Evolutionary conservation across 1,140 invertebrate genomes (phyloP).

Genomic region (Polypedilum vanderplanki): DNA sequence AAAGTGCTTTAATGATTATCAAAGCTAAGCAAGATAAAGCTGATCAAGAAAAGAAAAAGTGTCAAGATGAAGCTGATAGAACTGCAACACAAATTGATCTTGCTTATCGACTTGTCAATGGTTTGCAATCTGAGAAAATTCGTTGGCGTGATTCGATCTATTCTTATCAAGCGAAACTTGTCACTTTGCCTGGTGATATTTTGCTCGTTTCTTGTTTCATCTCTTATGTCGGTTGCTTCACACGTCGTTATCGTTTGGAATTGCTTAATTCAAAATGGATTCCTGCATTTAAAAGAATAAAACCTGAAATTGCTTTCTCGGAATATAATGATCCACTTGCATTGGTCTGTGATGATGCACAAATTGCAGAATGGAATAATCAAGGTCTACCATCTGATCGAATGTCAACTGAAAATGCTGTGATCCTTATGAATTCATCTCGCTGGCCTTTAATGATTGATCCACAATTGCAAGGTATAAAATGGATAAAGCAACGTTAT

Average conservation of each 20-base stretch:
- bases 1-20: slow-evolving; percentile 66
- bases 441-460: slow-evolving; percentile 94
- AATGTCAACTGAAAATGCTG: slow-evolving; percentile 93
- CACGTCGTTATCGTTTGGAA: slow-evolving; percentile 71
- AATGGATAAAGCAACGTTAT: slow-evolving; percentile 88
- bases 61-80: slow-evolving; percentile 77
- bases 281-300: slow-evolving; percentile 42
- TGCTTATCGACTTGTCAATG: slow-evolving; percentile 86
- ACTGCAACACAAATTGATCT: slow-evolving; percentile 80
- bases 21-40: slow-evolving; percentile 78
- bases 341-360: slow-evolving; percentile 83
- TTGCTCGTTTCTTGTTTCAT: slow-evolving; percentile 88
- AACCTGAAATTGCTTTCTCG: slow-evolving; percentile 71
- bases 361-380: slow-evolving; percentile 90
- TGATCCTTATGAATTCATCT: slow-evolving; percentile 80
- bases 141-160: slow-evolving; percentile 46
- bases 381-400: slow-evolving; percentile 84
- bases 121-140: slow-evolving; percentile 86
- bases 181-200: slow-evolving; percentile 83
- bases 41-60: slow-evolving; percentile 76
- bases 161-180: slow-evolving; percentile 51
- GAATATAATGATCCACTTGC: slow-evolving; percentile 70
- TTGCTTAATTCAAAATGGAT: slow-evolving; percentile 73
- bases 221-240: slow-evolving; percentile 92
- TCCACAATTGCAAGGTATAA: slow-evolving; percentile 86